Evolutionary conservation across 2,113 vertebrate species (phyloP).

Genomic region (Pithys albifrons): DNA sequence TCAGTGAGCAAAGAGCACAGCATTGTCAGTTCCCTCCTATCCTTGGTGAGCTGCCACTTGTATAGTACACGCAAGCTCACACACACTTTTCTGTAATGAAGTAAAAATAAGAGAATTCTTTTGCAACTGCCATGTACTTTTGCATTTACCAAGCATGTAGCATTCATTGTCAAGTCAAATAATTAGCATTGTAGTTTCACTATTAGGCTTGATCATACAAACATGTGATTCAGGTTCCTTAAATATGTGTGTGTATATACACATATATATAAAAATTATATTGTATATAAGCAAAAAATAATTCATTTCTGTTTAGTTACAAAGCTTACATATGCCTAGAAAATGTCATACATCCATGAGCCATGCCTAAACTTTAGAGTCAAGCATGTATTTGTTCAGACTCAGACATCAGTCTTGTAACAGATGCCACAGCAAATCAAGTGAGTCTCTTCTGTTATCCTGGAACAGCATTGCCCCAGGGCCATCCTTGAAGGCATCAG

Average conservation of each 20-base stretch:
- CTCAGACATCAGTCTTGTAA: not conserved
- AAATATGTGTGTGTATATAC: not conserved
- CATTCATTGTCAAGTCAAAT: not conserved
- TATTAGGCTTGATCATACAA: not conserved
- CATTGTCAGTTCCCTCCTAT: not conserved
- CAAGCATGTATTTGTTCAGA: constrained; percentile 1
- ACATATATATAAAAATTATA: not conserved
- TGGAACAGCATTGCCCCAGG: constrained; percentile 37
- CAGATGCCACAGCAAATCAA: constrained; percentile 21
- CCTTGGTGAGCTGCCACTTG: not conserved
- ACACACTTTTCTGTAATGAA: not conserved
- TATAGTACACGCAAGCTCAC: not conserved
- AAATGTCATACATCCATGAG: not conserved
- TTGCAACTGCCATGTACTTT: not conserved
- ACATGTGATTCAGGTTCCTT: not conserved
- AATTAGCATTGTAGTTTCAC: not conserved
- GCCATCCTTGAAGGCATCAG: constrained; percentile 47
- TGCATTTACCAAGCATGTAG: not conserved
- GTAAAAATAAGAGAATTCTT: not conserved
- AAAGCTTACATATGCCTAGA: not conserved
- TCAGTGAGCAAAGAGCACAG: not conserved
- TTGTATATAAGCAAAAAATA: not conserved
- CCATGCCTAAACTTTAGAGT: constrained; percentile 20
- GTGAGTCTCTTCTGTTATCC: not conserved
- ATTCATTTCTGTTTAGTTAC: not conserved